These are phyloP conservation scores for Nyctibius grandis DNA, from an alignment of 2,797 vertebrate species.

Conservation along the genomic window DNA sequence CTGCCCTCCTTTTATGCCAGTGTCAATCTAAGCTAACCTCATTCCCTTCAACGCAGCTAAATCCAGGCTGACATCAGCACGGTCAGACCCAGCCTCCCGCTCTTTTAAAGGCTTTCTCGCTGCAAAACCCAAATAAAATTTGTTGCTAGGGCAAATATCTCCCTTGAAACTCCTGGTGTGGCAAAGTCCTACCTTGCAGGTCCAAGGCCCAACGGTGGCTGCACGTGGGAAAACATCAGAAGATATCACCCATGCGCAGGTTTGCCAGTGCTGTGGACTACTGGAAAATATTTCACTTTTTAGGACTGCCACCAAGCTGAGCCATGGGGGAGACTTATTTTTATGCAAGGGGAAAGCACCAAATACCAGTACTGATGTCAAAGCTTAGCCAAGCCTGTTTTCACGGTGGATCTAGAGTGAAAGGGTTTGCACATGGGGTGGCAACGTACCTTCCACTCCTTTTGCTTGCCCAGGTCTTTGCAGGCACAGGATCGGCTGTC, in stretches of 20 bases:
- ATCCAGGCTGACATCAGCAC: slow-evolving; percentile 20
- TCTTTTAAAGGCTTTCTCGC: not conserved
- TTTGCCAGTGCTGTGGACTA: not conserved
- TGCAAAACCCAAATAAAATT: not conserved
- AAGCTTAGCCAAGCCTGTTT: not conserved
- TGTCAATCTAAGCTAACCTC: slow-evolving; percentile 46
- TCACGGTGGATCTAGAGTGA: not conserved
- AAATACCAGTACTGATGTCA: not conserved
- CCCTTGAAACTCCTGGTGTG: not conserved
- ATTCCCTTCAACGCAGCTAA: not conserved
- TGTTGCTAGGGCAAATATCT: not conserved
- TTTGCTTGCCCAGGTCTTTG: not conserved
- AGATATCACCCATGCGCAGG: rapidly evolving
- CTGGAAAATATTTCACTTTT: not conserved
- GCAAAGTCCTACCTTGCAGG: not conserved
- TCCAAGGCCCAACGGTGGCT: not conserved
- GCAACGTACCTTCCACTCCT: not conserved
- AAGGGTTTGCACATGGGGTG: not conserved
- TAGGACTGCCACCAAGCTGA: not conserved
- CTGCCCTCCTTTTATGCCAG: not conserved
- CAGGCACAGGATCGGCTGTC: rapidly evolving
- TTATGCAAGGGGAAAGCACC: not conserved
- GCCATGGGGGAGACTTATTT: not conserved
- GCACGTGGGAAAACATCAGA: rapidly evolving
- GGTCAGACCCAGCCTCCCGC: not conserved